A percentile compares a stretch with the other conserved stretches of the same genome.
Conservation (phyloP, 2,113 vertebrate species). For the Halcyon senegalensis region DNA sequence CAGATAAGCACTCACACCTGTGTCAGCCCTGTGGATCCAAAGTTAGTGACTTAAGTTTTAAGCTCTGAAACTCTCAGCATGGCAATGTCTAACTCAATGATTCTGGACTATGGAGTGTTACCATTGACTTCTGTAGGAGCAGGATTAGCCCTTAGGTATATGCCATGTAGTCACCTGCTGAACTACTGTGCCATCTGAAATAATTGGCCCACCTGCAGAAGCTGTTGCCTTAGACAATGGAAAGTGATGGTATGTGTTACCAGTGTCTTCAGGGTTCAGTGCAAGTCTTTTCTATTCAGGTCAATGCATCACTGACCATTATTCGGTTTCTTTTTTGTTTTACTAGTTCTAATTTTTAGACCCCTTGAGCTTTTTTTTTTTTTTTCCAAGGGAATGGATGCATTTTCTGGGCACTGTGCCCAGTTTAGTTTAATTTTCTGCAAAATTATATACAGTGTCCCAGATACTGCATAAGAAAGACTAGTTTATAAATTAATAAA, state of each 20-base stretch:
- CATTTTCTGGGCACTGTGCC: background rate
- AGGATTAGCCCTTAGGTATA: background rate
- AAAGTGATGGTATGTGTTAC: background rate
- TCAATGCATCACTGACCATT: background rate
- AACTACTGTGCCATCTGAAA: background rate
- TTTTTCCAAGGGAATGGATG: background rate
- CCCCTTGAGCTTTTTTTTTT: background rate
- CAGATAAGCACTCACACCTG: background rate
- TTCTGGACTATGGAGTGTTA: background rate
- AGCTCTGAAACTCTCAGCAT: background rate
- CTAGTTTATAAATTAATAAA: background rate
- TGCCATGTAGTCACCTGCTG: background rate
- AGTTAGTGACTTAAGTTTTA: background rate
- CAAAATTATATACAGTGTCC: conserved; percentile 4
- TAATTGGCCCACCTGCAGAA: background rate
- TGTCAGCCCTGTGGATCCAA: background rate
- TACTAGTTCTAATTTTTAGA: background rate
- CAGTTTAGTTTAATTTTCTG: conserved; percentile 22
- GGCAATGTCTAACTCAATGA: background rate
- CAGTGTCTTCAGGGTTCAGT: background rate
- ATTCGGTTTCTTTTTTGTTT: background rate
- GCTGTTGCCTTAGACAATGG: background rate
- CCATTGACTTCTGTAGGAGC: background rate
- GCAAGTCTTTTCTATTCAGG: background rate
- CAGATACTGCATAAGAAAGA: conserved; percentile 23